Evolutionary conservation across 2,797 vertebrate species (phyloP), one percentile per base, ranked within the genome.

Genomic region (Sebastes vulpes): DNA sequence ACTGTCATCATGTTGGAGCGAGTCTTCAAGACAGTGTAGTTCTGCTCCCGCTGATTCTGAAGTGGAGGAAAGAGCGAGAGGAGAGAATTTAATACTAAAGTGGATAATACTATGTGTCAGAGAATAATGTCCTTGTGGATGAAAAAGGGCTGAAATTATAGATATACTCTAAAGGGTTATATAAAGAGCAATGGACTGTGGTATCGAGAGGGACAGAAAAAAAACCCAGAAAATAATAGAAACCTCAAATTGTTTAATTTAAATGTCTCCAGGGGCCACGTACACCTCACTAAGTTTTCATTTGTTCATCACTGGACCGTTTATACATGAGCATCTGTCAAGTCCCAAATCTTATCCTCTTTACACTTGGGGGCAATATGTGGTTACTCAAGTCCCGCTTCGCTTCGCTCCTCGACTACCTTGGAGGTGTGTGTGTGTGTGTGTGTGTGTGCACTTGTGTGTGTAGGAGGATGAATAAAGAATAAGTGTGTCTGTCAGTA

Each of bases 41-140:
- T 97, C 89, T 97, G 97, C 75, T 97, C 96, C 46, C 95, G 93
- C 89, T 97, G 97, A 89, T 97, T 97, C 97, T 97, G 86, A 21
- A 82, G 71, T 1, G 32, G n/a, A 58, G 12, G 18, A 29, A 54
- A 57, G 20, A 31, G 29, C 3, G 6, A 46, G 6, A 70, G 16
- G 8, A 52, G 16, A 64, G 57, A 57, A 73, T 64, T 66, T 54
- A 84, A 79, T 35, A 46, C 12, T 5, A 56, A 64, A 35, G 6
- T 23, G 21, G 21, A 74, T 75, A 20, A 59, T n/a, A 60, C 57
- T 14, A 61, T 42, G 26, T 65, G 59, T 31, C 59, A 42, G 14
- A 77, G 35, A 68, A 65, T 61, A 75, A 60, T 76, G 28, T 8
- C 53, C 64, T 6, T 12, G 10, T 53, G 46, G 26, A 42, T 65